Conservation (phyloP, 2,113 vertebrate species). For the Acinonyx jubatus region DNA sequence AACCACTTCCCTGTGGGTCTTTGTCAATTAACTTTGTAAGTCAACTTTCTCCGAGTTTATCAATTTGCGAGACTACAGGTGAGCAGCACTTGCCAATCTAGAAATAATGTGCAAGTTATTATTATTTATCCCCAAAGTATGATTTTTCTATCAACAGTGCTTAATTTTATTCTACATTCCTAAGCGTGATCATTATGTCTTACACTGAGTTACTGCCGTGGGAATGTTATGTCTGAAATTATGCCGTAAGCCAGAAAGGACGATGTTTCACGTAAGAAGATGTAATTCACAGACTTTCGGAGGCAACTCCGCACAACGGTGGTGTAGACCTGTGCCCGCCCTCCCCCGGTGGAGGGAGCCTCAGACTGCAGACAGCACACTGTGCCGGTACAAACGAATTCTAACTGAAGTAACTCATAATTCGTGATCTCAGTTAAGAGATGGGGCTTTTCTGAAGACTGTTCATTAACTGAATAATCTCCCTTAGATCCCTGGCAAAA, state of each 20-base stretch:
- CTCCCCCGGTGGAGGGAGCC: neutral
- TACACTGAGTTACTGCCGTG: neutral
- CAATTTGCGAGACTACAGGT: neutral
- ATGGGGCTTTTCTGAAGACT: neutral
- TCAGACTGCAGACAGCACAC: rapidly evolving
- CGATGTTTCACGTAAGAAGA: neutral
- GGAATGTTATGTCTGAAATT: neutral
- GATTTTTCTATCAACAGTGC: neutral
- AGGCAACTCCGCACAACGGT: neutral
- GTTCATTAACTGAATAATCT: neutral
- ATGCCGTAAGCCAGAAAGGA: neutral
- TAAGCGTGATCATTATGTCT: neutral
- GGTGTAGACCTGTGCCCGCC: rapidly evolving
- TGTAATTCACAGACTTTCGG: neutral
- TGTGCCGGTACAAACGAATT: neutral
- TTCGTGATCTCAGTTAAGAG: neutral
- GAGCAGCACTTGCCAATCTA: neutral
- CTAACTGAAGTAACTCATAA: neutral
- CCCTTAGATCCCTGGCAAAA: neutral
- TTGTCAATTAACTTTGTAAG: neutral
- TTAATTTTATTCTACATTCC: neutral
- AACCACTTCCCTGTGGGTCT: neutral
- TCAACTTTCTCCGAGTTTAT: neutral
- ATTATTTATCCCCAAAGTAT: neutral
- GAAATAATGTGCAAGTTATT: constrained; percentile 34